phyloP scores from a whole-genome alignment of 2,888 invertebrate genomes.

The Eurytoma californica region DNA sequence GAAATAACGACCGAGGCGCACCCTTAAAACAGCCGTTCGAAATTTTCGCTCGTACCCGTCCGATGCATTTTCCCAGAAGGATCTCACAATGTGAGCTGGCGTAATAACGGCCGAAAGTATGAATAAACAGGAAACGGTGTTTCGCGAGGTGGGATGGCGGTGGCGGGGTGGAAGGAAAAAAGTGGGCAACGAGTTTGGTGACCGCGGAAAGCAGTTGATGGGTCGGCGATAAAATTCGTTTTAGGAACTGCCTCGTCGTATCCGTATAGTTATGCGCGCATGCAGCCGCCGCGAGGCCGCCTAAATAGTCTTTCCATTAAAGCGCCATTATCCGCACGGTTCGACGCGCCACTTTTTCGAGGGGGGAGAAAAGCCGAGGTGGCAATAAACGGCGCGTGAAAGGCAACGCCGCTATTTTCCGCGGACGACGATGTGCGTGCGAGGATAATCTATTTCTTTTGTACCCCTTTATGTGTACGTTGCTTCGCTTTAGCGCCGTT shows the following conservation, averaged over 20 bases:
- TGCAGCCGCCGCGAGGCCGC: neutral
- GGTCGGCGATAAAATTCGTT: constrained; percentile 57
- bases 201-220: constrained; percentile 55
- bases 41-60: neutral
- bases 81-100: constrained; percentile 16
- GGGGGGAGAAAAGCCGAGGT: neutral
- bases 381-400: neutral
- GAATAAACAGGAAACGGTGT: constrained; percentile 44
- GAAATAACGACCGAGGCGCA: neutral
- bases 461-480: neutral
- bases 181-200: constrained; percentile 6
- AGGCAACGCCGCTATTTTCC: neutral
- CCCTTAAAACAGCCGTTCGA: constrained; percentile 5
- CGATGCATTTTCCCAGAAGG: neutral
- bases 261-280: constrained; percentile 12
- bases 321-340: constrained; percentile 48
- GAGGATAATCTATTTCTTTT: too few relatives aligned
- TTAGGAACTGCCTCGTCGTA: constrained; percentile 51
- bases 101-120: constrained; percentile 41
- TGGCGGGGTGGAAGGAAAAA: neutral
- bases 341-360: constrained; percentile 3
- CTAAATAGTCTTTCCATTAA: constrained; percentile 55
- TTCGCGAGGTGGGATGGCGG: neutral
- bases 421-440: neutral
- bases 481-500: too few relatives aligned